Evolutionary conservation across 2,888 invertebrate genomes (phyloP).

Genomic region (Noctua comes): DNA sequence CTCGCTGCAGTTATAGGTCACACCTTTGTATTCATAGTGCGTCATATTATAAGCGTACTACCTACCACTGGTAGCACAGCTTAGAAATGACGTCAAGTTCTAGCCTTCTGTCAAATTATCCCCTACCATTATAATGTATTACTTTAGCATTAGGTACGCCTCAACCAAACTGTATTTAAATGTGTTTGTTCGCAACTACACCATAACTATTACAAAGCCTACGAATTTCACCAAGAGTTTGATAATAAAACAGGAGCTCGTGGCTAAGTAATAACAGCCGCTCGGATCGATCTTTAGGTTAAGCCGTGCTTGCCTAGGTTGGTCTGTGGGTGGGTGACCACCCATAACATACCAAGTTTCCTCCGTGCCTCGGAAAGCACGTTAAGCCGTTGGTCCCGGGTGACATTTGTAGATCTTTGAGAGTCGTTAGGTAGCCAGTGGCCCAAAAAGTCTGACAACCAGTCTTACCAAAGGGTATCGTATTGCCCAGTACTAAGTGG

Average conservation of each 20-base stretch:
- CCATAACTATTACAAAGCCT: background rate
- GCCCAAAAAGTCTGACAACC: no score
- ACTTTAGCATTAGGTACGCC: background rate
- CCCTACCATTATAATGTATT: constrained; percentile 35
- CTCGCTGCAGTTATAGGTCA: constrained; percentile 49
- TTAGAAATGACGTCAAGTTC: constrained; percentile 60
- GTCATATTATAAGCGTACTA: constrained; percentile 39
- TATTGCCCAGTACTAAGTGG: no score
- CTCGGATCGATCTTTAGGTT: no score
- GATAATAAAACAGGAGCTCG: background rate
- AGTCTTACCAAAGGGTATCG: no score
- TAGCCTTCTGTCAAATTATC: constrained; percentile 44
- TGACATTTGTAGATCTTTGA: no score
- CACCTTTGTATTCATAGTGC: constrained; percentile 50
- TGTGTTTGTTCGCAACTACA: background rate
- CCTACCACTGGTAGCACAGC: constrained; percentile 17
- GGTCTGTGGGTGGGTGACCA: no score
- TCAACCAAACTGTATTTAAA: background rate
- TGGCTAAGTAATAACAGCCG: no score
- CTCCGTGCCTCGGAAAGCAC: no score
- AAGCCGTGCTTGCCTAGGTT: no score
- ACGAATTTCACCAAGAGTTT: background rate
- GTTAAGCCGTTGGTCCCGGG: no score
- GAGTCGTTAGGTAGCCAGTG: no score
- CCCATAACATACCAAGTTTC: no score